Evolutionary conservation across 2,888 invertebrate genomes (phyloP), one percentile per base, ranked within the genome.

Genomic region (Parascotia fuliginaria): DNA sequence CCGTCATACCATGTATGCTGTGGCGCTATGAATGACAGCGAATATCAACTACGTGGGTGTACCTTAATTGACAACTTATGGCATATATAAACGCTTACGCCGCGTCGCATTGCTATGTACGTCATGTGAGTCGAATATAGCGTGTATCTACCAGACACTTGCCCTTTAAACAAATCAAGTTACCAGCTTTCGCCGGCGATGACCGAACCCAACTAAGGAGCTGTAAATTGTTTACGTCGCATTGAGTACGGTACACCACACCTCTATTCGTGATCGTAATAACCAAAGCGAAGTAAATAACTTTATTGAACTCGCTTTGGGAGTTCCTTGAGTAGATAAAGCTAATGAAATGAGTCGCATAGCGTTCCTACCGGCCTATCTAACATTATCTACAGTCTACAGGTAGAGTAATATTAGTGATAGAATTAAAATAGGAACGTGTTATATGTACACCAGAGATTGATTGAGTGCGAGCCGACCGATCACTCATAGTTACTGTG

Each of bases 1-100:
- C 97, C 94, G 96, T 97, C 97, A 97, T 97, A 63, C 97, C 97
- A 84, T 97, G 97, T 81, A 97, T 97, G 88, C 96, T 96, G 93
- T 96, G 96, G 78, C 96, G 94, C 96, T 96, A 93, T 61, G 73
- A 83, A 63, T 33, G 19, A 65, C 52, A 67, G 45, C 44, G n/a
- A 31, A 55, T 36, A 53, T 54, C 43, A 49, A 46, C 36, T 49
- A 51, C 22, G 32, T 31, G 27, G 14, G 13, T 5, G 29, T 11
- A 14, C n/a, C n/a, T 27, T 5, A 36, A 32, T 4, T 29, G 36
- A 36, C 16, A 14, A 38, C 19, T 6, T 27, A 33, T n/a, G 7
- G 36, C 16, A 36, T n/a, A 11, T 47, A 28, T 38, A 14, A 22
- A 34, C 16, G 11, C 13, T 31, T 39, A 34, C 16, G 24, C 16